Evolutionary conservation across 2,113 vertebrate species (phyloP), one percentile per base, ranked within the genome.

Genomic region (Collichthys lucidus): DNA sequence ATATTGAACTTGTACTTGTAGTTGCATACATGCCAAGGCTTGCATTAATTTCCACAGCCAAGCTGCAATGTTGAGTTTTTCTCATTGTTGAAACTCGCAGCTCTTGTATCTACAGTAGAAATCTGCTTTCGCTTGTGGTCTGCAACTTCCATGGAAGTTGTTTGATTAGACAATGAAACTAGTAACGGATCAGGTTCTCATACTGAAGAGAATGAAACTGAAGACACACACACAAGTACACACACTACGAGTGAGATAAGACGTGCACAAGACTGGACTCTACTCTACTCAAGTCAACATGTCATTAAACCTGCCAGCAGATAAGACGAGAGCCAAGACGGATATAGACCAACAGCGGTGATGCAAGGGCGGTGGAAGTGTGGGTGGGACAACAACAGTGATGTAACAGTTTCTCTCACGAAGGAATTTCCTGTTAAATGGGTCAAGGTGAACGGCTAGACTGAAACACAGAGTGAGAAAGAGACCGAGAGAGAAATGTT

Each of bases 371-470:
- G 42, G 19, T 31, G 1, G 9, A 1, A 4, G 69, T 2, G 83
- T 79, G 82, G 77, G 89, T 0, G 62, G 42, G 55, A 80, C 74
- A 80, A 71, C 11, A 62, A 64, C 55, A 77, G 44, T 90, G 82
- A 85, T 82, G 80, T 16, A 81, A 91, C 49, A 83, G 85, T 89
- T 90, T 85, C 86, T 88, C 73, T 44, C 2, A 5, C 16, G 9
- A 12, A 82, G 55, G 47, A 77, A 76, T 52, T 82, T 62, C 64
- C 74, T 55, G 24, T 10, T 20, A 62, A 47, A 40, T 57, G 14
- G 40, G 52, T 74, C 49, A 68, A 53, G 42, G 20, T 55, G 57
- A 70, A 29, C 14, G 4, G 31, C n/a, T 57, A 31, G 42, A 63
- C 53, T 56, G 73, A 82, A 63, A 81, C 29, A 53, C n/a, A 19